Conservation (phyloP, 1,140 invertebrate species). For the Drosophila persimilis region DNA sequence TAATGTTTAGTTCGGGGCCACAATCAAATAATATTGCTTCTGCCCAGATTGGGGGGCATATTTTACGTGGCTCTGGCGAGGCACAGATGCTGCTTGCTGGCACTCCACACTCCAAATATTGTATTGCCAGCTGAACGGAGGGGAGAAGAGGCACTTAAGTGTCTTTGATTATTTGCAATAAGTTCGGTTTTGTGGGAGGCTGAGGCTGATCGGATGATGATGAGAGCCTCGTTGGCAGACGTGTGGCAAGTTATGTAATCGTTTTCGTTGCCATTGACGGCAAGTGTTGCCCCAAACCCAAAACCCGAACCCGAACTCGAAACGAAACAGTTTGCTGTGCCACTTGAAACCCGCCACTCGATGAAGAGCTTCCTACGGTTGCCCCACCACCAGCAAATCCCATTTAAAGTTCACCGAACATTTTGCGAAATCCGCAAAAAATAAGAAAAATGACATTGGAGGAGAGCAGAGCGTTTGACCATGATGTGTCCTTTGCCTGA, state of each 20-base stretch:
- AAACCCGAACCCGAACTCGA: not conserved
- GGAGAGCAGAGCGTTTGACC: slow-evolving; percentile 13
- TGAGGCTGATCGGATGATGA: slow-evolving; percentile 40
- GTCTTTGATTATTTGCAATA: slow-evolving; percentile 77
- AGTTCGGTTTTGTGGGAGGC: slow-evolving; percentile 52
- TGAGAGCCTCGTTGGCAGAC: slow-evolving; percentile 28
- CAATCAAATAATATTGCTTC: slow-evolving; percentile 66
- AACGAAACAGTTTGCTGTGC: slow-evolving; percentile 49
- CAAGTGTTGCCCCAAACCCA: slow-evolving; percentile 48
- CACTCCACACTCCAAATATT: slow-evolving; percentile 17
- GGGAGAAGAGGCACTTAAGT: slow-evolving; percentile 50
- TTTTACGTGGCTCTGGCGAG: slow-evolving; percentile 35
- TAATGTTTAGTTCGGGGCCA: slow-evolving; percentile 44
- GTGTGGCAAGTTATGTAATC: slow-evolving; percentile 67
- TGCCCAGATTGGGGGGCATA: slow-evolving; percentile 55
- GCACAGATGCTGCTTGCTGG: slow-evolving; percentile 23
- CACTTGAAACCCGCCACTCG: slow-evolving; percentile 50
- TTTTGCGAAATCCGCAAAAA: slow-evolving; percentile 36
- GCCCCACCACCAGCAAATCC: slow-evolving; percentile 14
- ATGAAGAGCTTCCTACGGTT: slow-evolving; percentile 19
- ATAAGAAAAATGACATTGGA: slow-evolving; percentile 62
- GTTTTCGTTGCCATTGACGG: slow-evolving; percentile 63
- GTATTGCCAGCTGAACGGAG: slow-evolving; percentile 52
- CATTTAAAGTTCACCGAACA: slow-evolving; percentile 49
- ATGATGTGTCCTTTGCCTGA: slow-evolving; percentile 29